Percentiles rank a stretch among this genome's conserved stretches.
Conservation (phyloP, 2,888 invertebrate species). For the Chrysolina oricalcia region DNA sequence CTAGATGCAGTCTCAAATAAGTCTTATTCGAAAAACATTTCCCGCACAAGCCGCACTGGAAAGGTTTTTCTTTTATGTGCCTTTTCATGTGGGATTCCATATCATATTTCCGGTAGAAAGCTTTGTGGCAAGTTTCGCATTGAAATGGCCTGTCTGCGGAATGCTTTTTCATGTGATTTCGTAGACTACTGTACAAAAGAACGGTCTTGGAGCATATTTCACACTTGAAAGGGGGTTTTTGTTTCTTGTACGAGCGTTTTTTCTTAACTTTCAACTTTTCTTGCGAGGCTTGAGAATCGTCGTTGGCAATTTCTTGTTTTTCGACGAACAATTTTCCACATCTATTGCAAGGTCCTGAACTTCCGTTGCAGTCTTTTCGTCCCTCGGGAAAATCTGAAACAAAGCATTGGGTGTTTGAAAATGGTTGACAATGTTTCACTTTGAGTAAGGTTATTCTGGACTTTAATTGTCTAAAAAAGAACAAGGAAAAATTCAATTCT, state of each 20-base stretch:
- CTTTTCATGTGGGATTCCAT: conserved; percentile 10
- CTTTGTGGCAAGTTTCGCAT: not conserved
- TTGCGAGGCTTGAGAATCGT: not conserved
- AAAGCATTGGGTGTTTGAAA: not conserved
- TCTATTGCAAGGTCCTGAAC: not conserved
- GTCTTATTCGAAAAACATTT: conserved; percentile 17
- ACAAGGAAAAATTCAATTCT: too few relatives aligned
- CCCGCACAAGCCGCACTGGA: conserved; percentile 2
- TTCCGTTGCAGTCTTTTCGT: not conserved
- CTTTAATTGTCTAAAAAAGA: too few relatives aligned
- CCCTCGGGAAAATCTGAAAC: not conserved
- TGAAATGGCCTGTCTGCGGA: not conserved
- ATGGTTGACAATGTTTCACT: too few relatives aligned
- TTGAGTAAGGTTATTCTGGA: too few relatives aligned
- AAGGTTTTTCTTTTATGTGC: conserved; percentile 13
- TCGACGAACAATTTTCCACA: conserved; percentile 4
- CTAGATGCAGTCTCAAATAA: not conserved
- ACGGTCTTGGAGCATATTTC: not conserved
- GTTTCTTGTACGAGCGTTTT: not conserved
- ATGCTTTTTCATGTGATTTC: conserved; percentile 15
- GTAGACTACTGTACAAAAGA: not conserved
- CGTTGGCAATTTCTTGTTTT: not conserved
- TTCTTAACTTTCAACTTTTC: not conserved
- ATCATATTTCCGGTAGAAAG: conserved; percentile 3
- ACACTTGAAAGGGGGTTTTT: not conserved